phyloP scores from a whole-genome alignment of 2,888 invertebrate genomes.

The Lagria hirta region DNA sequence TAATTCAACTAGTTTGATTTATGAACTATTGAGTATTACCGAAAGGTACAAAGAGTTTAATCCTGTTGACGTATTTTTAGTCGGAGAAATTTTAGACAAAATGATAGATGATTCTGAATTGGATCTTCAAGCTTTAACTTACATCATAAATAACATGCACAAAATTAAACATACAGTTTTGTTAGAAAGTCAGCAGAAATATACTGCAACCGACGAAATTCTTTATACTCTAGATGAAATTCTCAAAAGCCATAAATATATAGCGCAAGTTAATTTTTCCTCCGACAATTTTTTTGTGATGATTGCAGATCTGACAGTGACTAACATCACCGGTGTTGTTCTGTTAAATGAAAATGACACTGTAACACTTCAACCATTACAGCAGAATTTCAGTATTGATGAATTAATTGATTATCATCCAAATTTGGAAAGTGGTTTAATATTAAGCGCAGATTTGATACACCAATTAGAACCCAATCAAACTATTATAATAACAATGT shows the following conservation, averaged over 20 bases:
- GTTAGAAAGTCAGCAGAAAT: constrained; percentile 8
- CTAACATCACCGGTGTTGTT: constrained; percentile 8
- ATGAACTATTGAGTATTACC: constrained; percentile 1
- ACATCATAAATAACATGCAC: constrained; percentile 19
- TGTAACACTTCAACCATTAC: neutral
- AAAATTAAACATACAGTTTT: constrained; percentile 6
- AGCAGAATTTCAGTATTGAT: neutral
- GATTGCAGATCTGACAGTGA: constrained; percentile 3
- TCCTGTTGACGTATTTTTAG: constrained; percentile 16
- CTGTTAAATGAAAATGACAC: constrained; percentile 7
- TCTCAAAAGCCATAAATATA: constrained; percentile 49
- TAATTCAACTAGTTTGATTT: no score
- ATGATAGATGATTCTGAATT: constrained; percentile 3
- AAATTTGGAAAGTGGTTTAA: constrained; percentile 14
- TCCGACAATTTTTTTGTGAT: constrained; percentile 6
- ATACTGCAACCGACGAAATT: constrained; percentile 46
- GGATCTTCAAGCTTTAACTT: constrained; percentile 6
- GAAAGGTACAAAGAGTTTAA: constrained; percentile 8
- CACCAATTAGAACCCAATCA: constrained; percentile 6
- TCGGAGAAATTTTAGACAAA: constrained; percentile 13
- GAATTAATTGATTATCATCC: constrained; percentile 3
- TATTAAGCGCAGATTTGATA: constrained; percentile 10
- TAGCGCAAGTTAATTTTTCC: neutral
- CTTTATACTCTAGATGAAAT: constrained; percentile 60
- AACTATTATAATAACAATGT: constrained; percentile 10